These are phyloP conservation scores for Periplaneta americana DNA, from an alignment of 1,140 invertebrate genomes.

Conservation along the genomic window DNA sequence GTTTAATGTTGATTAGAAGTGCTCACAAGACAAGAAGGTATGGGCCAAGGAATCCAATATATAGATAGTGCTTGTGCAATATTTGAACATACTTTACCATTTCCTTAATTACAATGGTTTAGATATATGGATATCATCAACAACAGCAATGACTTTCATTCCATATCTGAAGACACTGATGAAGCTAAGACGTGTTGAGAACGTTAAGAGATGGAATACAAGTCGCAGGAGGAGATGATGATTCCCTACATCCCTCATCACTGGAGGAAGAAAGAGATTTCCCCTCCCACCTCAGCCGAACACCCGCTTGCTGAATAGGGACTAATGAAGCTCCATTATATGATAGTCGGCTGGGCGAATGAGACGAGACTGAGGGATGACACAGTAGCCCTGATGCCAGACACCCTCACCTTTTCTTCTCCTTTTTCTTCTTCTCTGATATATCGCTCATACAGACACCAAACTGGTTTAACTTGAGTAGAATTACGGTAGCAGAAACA, in stretches of 20 bases:
- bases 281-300: not conserved
- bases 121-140: not conserved
- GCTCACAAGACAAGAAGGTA: no score
- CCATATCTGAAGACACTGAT: not conserved
- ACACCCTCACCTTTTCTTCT: not conserved
- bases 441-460: not conserved
- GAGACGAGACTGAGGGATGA: not conserved
- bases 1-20: no score
- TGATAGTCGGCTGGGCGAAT: not conserved
- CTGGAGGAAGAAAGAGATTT: not conserved
- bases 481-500: not conserved
- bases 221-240: not conserved
- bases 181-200: not conserved
- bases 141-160: not conserved
- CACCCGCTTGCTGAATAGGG: not conserved
- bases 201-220: not conserved
- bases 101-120: not conserved
- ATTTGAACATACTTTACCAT: no score
- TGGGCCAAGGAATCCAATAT: no score
- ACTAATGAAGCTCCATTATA: not conserved
- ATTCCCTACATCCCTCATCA: not conserved
- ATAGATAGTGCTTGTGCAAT: no score
- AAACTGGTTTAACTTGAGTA: not conserved
- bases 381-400: not conserved
- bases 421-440: not conserved